Base-by-base conservation (phyloP, 2,888 invertebrate genomes). In the Epirrhoe tristata region DNA sequence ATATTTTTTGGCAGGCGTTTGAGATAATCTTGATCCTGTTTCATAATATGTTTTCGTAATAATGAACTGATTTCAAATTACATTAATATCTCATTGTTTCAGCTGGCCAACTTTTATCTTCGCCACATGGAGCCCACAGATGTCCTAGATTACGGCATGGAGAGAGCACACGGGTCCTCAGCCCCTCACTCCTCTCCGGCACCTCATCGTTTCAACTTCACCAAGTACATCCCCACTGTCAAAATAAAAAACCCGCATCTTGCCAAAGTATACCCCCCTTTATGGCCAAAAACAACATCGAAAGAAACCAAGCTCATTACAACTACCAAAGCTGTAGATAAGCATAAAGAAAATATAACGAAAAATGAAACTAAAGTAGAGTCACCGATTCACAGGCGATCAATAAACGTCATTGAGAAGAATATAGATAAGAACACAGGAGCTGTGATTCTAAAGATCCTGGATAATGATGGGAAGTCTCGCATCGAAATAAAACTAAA, bases 401-500 rank as follows among this genome's bases (percentile, higher is more conserved):
- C 84, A 2, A 63, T 82, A 0, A 74, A 70, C 39, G 71, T 75
- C n/a, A 59, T 69, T 50, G 46, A 67, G 16, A 67, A 61, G 6
- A 61, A 60, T 32, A 52, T 58, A 6, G 63, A 75, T 51, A 59
- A 48, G 16, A 65, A 75, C 46, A 36, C 70, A 3, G 72, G 74
- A 10, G 71, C 76, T 34, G 63, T 88, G 3, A 59, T 85, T 43
- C 53, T 90, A 6, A 83, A 85, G 69, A 78, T 89, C n/a, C 52
- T 82, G 34, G 78, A 84, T 43, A 72, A 79, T 0, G 73, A 63
- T 6, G 81, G 81, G 1, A 54, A 76, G 8, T 67, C 84, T 1
- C 81, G 74, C 63, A 76, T 87, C 56, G 83, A 86, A 76, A 85
- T 89, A 6, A 84, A 85, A 75, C 54, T 88, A 32, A 69, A 71